These are phyloP conservation scores for Drosophila pectinifera DNA, from an alignment of 1,140 invertebrate species.

Conservation along the genomic window DNA sequence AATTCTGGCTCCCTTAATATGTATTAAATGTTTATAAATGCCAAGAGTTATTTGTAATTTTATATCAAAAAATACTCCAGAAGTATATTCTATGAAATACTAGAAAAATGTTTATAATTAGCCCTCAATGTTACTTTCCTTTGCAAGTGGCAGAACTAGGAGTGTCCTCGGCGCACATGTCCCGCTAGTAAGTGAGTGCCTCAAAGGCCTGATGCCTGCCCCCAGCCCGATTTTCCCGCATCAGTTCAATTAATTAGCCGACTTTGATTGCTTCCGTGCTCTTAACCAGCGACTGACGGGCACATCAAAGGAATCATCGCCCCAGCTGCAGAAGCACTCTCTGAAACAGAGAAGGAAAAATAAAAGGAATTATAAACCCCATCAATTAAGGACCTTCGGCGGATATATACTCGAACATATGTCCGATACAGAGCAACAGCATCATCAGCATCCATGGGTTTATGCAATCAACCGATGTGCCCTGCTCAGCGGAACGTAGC, in stretches of 20 bases:
- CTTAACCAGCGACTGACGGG: slow-evolving; percentile 35
- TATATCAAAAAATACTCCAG: not conserved
- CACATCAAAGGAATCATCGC: slow-evolving; percentile 42
- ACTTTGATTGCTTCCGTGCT: slow-evolving; percentile 41
- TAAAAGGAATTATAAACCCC: slow-evolving; percentile 39
- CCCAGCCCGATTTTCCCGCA: slow-evolving; percentile 12
- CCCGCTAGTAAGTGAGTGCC: slow-evolving; percentile 12
- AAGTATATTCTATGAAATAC: too few relatives aligned
- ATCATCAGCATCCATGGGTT: slow-evolving; percentile 8
- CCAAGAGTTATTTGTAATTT: not conserved
- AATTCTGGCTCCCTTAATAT: not conserved
- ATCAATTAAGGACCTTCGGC: slow-evolving; percentile 42
- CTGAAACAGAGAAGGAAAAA: not conserved
- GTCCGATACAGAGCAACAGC: slow-evolving; percentile 27
- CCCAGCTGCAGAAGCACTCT: slow-evolving; percentile 25
- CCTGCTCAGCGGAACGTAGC: slow-evolving; percentile 49
- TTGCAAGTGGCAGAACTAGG: not conserved
- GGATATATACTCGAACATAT: slow-evolving; percentile 33
- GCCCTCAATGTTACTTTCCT: not conserved
- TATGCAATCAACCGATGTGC: slow-evolving; percentile 68
- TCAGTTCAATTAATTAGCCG: slow-evolving; percentile 40
- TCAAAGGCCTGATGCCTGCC: slow-evolving; percentile 2
- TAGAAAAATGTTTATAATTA: slow-evolving; percentile 9
- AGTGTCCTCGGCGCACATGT: not conserved
- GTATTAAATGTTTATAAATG: too few relatives aligned